These are phyloP conservation scores for Myxocyprinus asiaticus DNA, from an alignment of 2,113 vertebrate species.

Conservation along the genomic window DNA sequence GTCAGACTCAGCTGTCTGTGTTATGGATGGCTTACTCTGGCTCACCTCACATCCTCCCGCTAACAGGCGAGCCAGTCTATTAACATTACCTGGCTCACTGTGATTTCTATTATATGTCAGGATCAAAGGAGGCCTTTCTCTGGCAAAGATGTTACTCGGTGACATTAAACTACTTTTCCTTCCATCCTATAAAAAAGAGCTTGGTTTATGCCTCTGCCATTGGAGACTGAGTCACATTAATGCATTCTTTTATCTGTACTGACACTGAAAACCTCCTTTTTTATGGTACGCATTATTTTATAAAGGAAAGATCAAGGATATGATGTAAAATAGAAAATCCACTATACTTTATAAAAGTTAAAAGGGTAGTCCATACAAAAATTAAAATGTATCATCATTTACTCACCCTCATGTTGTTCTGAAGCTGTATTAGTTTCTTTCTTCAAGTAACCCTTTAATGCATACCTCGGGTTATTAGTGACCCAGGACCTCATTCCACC, in stretches of 20 bases:
- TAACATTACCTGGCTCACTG: constrained; percentile 49
- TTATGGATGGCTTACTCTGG: constrained; percentile 48
- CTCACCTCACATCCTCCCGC: constrained; percentile 37
- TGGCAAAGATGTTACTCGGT: constrained; percentile 44
- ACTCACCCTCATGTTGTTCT: no score
- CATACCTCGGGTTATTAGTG: no score
- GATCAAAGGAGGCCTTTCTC: constrained; percentile 41
- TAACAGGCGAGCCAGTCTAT: constrained; percentile 36
- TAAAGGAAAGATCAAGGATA: constrained; percentile 14
- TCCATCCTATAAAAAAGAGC: constrained; percentile 20
- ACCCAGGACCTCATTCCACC: no score
- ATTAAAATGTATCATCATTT: no score
- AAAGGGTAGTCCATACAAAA: no score
- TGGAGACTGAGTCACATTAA: constrained; percentile 9
- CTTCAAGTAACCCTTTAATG: no score
- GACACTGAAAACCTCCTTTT: constrained; percentile 19
- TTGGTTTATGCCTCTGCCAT: constrained; percentile 41
- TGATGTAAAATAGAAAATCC: not conserved
- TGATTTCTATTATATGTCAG: constrained; percentile 48
- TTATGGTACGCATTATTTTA: constrained; percentile 19
- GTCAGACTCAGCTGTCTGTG: constrained; percentile 32
- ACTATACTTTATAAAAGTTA: not conserved
- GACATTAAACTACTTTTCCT: constrained; percentile 37
- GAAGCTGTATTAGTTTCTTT: no score
- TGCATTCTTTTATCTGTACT: not conserved